Evolutionary conservation across 92 coral and sea anemone genomes (phyloP).

Genomic region (Plumapathes pennacea): DNA sequence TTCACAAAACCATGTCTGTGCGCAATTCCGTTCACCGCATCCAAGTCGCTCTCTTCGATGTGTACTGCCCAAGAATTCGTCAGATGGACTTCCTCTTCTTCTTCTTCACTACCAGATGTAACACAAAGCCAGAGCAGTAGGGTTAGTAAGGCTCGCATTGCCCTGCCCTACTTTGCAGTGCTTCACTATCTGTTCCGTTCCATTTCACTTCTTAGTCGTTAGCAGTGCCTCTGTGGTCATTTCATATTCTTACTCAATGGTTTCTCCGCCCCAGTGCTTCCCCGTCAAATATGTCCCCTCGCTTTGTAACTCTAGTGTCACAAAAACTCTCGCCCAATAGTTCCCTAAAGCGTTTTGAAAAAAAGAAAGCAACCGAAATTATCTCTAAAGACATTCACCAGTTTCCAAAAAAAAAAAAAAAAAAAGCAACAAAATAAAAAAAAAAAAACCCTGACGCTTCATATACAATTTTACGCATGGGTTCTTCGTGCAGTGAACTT

Average conservation of each 20-base stretch:
- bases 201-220: not conserved
- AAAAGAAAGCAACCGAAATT: too few relatives aligned
- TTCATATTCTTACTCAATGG: conserved; percentile 59
- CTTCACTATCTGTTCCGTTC: too few relatives aligned
- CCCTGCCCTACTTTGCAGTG: conserved; percentile 18
- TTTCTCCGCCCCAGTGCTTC: conserved; percentile 39
- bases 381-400: too few relatives aligned
- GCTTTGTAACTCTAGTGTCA: too few relatives aligned
- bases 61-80: conserved; percentile 91
- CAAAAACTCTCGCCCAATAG: too few relatives aligned
- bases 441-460: too few relatives aligned
- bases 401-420: too few relatives aligned
- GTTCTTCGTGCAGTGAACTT: too few relatives aligned
- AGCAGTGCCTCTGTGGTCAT: conserved; percentile 22
- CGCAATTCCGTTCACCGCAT: conserved; percentile 61
- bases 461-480: too few relatives aligned
- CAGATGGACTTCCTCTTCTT: conserved; percentile 58
- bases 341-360: too few relatives aligned
- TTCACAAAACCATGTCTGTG: conserved; percentile 74
- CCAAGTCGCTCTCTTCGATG: conserved; percentile 49
- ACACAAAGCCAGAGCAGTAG: conserved; percentile 22
- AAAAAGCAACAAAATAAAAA: too few relatives aligned
- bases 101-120: conserved; percentile 65
- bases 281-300: not conserved
- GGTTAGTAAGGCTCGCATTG: conserved; percentile 33